phyloP scores from a whole-genome alignment of 1,140 invertebrate genomes.

The Bombyx mori region DNA sequence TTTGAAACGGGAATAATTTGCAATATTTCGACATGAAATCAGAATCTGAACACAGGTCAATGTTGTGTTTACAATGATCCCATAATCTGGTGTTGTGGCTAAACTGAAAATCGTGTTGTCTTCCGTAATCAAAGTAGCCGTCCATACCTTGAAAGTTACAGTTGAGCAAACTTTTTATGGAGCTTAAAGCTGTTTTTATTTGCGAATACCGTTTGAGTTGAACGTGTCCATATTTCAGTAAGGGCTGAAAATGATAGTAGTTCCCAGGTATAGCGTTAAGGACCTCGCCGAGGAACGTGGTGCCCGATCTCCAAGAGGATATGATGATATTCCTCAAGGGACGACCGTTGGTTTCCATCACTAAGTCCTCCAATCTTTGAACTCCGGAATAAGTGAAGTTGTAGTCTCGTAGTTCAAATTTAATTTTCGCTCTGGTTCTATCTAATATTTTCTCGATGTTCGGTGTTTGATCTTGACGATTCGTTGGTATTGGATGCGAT shows the following conservation, averaged over 20 bases:
- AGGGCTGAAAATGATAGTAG: slow-evolving; percentile 87
- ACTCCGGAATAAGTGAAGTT: slow-evolving; percentile 31
- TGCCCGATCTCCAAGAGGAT: slow-evolving; percentile 85
- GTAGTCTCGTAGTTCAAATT: slow-evolving; percentile 43
- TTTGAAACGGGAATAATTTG: slow-evolving; percentile 84
- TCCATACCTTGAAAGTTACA: slow-evolving; percentile 79
- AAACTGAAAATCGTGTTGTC: slow-evolving; percentile 80
- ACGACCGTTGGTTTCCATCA: slow-evolving; percentile 74
- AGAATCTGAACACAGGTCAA: slow-evolving; percentile 79
- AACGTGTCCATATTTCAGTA: slow-evolving; percentile 82
- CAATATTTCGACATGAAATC: slow-evolving; percentile 81
- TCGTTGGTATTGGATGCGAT: slow-evolving; percentile 39
- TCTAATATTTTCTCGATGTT: slow-evolving; percentile 52
- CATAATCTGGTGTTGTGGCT: slow-evolving; percentile 83
- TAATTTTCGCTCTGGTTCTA: slow-evolving; percentile 48
- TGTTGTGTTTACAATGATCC: slow-evolving; percentile 77
- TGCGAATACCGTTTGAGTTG: slow-evolving; percentile 78
- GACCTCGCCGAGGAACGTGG: slow-evolving; percentile 86
- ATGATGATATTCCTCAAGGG: slow-evolving; percentile 80
- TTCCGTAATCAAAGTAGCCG: slow-evolving; percentile 80
- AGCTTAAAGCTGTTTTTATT: slow-evolving; percentile 72
- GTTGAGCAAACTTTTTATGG: slow-evolving; percentile 76
- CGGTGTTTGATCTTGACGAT: slow-evolving; percentile 39
- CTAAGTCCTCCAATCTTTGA: slow-evolving; percentile 71
- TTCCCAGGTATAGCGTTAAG: slow-evolving; percentile 83